Percentiles rank a stretch among this genome's conserved stretches.
phyloP scores from a whole-genome alignment of 2,888 invertebrate species.

The Mimumesa dahlbomi region DNA sequence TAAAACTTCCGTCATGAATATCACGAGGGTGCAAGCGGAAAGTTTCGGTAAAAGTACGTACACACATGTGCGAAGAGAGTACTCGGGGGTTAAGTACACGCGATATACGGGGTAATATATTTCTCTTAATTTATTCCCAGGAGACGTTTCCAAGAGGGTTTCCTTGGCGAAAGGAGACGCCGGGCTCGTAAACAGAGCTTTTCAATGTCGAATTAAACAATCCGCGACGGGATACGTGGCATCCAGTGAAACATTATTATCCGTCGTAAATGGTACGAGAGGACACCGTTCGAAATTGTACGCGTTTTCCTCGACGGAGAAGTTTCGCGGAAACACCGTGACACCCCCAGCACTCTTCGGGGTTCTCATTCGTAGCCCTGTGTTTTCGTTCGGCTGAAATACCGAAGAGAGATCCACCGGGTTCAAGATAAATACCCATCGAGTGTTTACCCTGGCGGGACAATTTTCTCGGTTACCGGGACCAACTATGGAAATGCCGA shows the following conservation, averaged over 20 bases:
- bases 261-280: no score
- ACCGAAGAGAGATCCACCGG: slow-evolving; percentile 20
- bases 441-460: slow-evolving; percentile 47
- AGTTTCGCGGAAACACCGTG: neutral
- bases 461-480: slow-evolving; percentile 51
- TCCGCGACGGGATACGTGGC: no score
- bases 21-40: neutral
- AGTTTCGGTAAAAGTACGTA: neutral
- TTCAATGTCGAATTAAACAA: neutral
- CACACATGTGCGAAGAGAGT: no score
- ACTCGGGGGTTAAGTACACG: neutral
- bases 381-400: slow-evolving; percentile 42
- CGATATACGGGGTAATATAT: neutral
- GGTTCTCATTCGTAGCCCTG: slow-evolving; percentile 6
- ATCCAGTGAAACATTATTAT: slow-evolving; percentile 7
- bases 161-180: neutral
- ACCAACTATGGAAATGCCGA: slow-evolving; percentile 31
- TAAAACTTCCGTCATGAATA: neutral
- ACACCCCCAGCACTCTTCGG: slow-evolving; percentile 1
- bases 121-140: neutral
- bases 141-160: neutral
- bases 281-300: no score
- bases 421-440: slow-evolving; percentile 47
- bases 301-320: neutral
- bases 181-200: neutral